A percentile compares a stretch with the other conserved stretches of the same genome.
These are phyloP conservation scores for Pangasius djambal DNA, from an alignment of 2,797 vertebrate genomes.

Conservation along the genomic window DNA sequence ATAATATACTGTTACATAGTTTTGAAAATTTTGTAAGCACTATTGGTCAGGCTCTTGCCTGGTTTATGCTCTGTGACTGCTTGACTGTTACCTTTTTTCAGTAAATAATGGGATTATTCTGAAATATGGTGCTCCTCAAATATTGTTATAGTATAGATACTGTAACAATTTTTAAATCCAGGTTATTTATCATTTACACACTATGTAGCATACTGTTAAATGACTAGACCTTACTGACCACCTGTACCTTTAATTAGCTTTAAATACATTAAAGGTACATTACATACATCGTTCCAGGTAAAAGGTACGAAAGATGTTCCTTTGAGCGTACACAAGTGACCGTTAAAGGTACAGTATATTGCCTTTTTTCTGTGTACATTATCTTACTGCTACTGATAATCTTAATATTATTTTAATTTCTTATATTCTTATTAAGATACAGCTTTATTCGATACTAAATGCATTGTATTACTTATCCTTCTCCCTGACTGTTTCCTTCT, in stretches of 20 bases:
- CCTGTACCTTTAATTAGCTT: background rate
- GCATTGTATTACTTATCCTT: background rate
- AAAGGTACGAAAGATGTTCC: background rate
- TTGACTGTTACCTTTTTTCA: background rate
- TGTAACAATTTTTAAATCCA: background rate
- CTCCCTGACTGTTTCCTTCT: too few relatives aligned
- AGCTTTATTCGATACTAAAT: background rate
- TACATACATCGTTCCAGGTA: background rate
- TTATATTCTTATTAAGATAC: background rate
- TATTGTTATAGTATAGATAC: background rate
- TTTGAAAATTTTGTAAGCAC: background rate
- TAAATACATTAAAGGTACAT: background rate
- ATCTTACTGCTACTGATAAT: background rate
- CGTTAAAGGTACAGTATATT: background rate
- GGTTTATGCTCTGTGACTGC: background rate
- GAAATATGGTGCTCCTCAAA: background rate
- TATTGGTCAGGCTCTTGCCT: background rate
- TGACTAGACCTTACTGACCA: background rate
- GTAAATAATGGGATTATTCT: background rate
- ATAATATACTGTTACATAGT: background rate
- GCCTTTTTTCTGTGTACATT: background rate
- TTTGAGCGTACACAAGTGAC: background rate
- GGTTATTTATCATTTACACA: background rate
- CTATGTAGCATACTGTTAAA: background rate
- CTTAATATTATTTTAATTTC: background rate